Base-by-base conservation (phyloP, 1,140 invertebrate species). In the Paramacrobiotus metropolitanus region DNA sequence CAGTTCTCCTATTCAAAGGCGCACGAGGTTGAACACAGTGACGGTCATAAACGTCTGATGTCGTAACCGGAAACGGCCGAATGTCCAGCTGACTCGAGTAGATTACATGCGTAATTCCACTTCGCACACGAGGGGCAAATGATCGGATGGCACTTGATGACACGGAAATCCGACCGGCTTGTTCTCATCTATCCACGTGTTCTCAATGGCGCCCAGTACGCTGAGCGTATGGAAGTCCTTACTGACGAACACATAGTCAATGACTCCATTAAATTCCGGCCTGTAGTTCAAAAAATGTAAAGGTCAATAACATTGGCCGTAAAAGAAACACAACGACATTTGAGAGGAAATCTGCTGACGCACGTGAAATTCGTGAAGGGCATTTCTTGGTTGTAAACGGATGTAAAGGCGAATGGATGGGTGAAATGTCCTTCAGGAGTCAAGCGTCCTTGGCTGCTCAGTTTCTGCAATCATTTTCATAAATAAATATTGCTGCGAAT, bases 231-330 rank as follows among this genome's bases (percentile, higher is more conserved):
- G 86, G 84, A 98, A 91, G 69, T 86, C 83, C 72, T 87, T 87
- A 62, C 89, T 87, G 74, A 88, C 94, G 77, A 96, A 96, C 74
- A 99, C 94, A 79, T 99, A 98, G 76, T 99, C 95, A 70, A 99
- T 98, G 72, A 97, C 91, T 66, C 93, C 94, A 74, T 96, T 96
- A 75, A 99, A 99, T 72, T 98, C 92, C 76, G 89, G 93, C 68
- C 89, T 93, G 77, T 65, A 83, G 9, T 9, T 40, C 9, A 40
- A n/a, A 40, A n/a, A n/a, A n/a, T n/a, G n/a, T n/a, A n/a, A n/a
- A n/a, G n/a, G n/a, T n/a, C n/a, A n/a, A n/a, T n/a, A n/a, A n/a
- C n/a, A n/a, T n/a, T n/a, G n/a, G n/a, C n/a, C n/a, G n/a, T n/a
- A n/a, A n/a, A n/a, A n/a, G n/a, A n/a, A n/a, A n/a, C n/a, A n/a